Evolutionary conservation across 1,140 invertebrate genomes (phyloP).

Genomic region (Calycopis cecrops): DNA sequence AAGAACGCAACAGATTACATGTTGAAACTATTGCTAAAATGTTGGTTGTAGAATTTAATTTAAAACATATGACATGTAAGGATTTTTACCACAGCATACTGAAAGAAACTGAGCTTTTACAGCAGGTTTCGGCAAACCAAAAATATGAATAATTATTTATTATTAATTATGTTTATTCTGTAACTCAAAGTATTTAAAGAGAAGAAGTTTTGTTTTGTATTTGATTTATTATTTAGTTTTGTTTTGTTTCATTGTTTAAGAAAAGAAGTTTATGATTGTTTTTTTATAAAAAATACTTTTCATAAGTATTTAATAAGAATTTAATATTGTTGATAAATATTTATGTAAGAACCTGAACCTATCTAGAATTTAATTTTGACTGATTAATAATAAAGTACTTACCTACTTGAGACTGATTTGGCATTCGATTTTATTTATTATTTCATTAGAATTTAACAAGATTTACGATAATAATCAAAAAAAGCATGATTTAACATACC

Average conservation of each 20-base stretch:
- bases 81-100: conserved; percentile 14
- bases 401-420: conserved; percentile 3
- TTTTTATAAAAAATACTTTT: no score
- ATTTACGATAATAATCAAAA: no score
- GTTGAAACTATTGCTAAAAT: conserved; percentile 11
- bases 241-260: no score
- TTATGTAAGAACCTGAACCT: neutral
- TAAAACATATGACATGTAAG: conserved; percentile 9
- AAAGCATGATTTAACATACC: no score
- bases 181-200: conserved; percentile 5
- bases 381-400: conserved; percentile 15
- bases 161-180: no score
- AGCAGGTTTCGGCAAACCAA: conserved; percentile 12
- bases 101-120: conserved; percentile 15
- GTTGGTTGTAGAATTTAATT: conserved; percentile 11
- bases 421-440: conserved; percentile 3
- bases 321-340: conserved; percentile 11
- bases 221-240: no score
- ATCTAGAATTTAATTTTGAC: conserved; percentile 12
- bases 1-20: conserved; percentile 7
- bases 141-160: conserved; percentile 18
- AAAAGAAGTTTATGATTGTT: no score
- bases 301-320: no score
- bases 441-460: conserved; percentile 1
- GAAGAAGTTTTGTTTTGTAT: neutral